Evolutionary conservation across 1,140 invertebrate species (phyloP).

Genomic region (Choristoneura fumiferana): DNA sequence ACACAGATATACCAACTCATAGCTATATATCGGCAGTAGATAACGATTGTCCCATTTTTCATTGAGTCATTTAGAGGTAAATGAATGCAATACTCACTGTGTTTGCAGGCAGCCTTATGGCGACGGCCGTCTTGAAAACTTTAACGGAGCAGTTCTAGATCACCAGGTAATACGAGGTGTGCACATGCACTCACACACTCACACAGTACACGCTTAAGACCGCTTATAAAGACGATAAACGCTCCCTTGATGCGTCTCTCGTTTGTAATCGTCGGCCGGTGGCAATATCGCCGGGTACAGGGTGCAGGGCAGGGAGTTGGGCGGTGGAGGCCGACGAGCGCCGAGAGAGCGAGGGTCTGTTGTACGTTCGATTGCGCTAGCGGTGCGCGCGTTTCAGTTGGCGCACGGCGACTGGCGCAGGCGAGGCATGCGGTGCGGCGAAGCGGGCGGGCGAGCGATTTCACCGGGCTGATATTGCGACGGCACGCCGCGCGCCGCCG

Average conservation of each 20-base stretch:
- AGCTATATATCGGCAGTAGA: conserved; percentile 42
- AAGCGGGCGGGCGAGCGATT: conserved; percentile 72
- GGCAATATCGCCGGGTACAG: conserved; percentile 24
- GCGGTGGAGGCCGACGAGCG: conserved; percentile 32
- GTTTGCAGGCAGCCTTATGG: conserved; percentile 73
- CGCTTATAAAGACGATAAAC: conserved; percentile 28
- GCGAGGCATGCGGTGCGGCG: conserved; percentile 64
- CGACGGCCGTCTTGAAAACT: conserved; percentile 71
- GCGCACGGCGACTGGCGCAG: conserved; percentile 75
- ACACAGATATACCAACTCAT: too few species aligned
- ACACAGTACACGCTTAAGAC: conserved; percentile 25
- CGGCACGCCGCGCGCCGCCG: conserved; percentile 56
- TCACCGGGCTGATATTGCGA: conserved; percentile 76
- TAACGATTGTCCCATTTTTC: conserved; percentile 77
- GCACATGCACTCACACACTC: conserved; percentile 58
- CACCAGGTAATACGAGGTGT: conserved; percentile 52
- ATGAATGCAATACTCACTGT: conserved; percentile 63
- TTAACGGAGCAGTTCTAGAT: conserved; percentile 46
- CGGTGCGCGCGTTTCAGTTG: conserved; percentile 75
- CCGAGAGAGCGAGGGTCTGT: conserved; percentile 48
- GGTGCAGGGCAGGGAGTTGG: conserved; percentile 35
- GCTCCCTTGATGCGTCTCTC: conserved; percentile 31
- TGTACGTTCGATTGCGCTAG: conserved; percentile 67
- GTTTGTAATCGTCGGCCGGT: conserved; percentile 39
- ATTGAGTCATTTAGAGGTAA: conserved; percentile 57